These are phyloP conservation scores for Erythrocercus mccallii DNA, from an alignment of 2,113 vertebrate genomes.

Conservation along the genomic window DNA sequence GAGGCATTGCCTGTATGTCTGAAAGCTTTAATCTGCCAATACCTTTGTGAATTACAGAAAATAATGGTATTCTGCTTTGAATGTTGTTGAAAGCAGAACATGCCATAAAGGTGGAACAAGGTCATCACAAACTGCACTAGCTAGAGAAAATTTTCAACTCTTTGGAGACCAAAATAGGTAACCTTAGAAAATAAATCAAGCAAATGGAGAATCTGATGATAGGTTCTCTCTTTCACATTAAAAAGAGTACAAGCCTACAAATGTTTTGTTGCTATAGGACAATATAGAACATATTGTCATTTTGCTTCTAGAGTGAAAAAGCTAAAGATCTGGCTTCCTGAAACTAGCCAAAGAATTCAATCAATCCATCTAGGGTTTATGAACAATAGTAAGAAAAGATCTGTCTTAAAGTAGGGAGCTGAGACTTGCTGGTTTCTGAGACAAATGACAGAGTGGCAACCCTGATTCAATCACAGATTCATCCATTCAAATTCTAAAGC, in stretches of 20 bases:
- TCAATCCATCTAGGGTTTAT: neutral
- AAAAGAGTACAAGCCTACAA: neutral
- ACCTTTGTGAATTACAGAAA: neutral
- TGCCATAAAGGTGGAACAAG: neutral
- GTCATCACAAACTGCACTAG: neutral
- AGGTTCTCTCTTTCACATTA: neutral
- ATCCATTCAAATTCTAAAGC: neutral
- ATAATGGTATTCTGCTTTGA: neutral
- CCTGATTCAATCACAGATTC: neutral
- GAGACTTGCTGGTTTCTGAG: neutral
- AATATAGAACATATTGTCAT: neutral
- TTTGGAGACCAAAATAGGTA: neutral
- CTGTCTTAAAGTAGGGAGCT: neutral
- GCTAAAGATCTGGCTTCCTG: neutral
- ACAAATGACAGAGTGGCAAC: neutral
- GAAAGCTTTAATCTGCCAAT: neutral
- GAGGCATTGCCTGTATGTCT: neutral
- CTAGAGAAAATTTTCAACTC: neutral
- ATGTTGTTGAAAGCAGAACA: neutral
- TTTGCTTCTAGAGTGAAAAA: neutral
- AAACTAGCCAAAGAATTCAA: neutral
- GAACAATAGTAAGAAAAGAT: neutral
- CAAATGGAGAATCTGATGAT: neutral
- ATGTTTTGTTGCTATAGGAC: neutral
- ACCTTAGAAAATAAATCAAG: neutral